Evolutionary conservation across 2,113 vertebrate species (phyloP), one percentile per base, ranked within the genome.

Genomic region (Chaenogobius annularis): DNA sequence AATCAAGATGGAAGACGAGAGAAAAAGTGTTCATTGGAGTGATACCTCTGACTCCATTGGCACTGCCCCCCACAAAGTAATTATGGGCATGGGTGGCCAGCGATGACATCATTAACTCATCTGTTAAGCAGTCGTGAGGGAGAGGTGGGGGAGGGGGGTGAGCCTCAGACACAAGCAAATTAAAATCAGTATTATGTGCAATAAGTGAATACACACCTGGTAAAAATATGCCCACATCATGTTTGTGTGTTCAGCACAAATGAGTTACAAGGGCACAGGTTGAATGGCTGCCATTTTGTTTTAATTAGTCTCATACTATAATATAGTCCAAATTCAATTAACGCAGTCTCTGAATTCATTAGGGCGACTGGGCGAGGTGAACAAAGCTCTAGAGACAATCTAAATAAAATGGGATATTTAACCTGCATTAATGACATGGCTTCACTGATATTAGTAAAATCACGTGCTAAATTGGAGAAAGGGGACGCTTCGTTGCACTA

Each of bases 21-120:
- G 82, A 83, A 86, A 90, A 78, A 87, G 77, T 63, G 77, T 70
- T 43, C 15, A 69, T 74, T 69, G 74, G 80, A 76, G 65, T 68
- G 79, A 80, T 83, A 68, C 71, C 59, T 90, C 80, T 76, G 73
- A 81, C 83, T 87, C 77, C 85, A 69, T 85, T 92, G 92, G 88
- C 88, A 88, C 50, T 77, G 77, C 73, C 89, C 85, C 52, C 80
- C n/a, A n/a, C n/a, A 86, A 58, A 78, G 83, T 90, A 91, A 93
- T 93, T 92, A 93, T 85, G 87, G 88, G 90, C 91, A 87, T 88
- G 90, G 90, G 84, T 92, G 89, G 89, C 82, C 88, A 80, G 85
- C 85, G 84, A 88, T 92, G 92, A 93, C 91, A 91, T 90, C 48
- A 50, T 50, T 12, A 15, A 12, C 92, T 93, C 90, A 91, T 90